phyloP scores from a whole-genome alignment of 1,140 invertebrate genomes.

The Microvelia longipes region DNA sequence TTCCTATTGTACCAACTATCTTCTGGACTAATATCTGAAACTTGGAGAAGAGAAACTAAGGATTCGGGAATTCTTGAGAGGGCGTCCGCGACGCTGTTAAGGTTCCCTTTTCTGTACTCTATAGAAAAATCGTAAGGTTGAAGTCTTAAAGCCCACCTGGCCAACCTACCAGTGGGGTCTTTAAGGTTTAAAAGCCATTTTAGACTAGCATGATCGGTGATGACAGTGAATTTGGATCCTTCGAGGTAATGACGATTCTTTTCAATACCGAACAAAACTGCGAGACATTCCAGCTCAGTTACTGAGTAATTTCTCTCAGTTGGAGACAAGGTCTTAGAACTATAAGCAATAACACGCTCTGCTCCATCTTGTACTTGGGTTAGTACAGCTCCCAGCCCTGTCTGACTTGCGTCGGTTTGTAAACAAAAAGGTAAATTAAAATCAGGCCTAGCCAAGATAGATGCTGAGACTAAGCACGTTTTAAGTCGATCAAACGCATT shows the following conservation, averaged over 20 bases:
- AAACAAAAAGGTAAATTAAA: constrained; percentile 20
- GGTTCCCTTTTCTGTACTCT: constrained; percentile 25
- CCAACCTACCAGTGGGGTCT: constrained; percentile 3
- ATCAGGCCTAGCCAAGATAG: constrained; percentile 4
- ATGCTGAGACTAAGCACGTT: constrained; percentile 19
- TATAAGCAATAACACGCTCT: constrained; percentile 26
- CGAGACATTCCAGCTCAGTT: constrained; percentile 31
- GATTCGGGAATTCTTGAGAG: constrained; percentile 13
- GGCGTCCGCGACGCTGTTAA: constrained; percentile 27
- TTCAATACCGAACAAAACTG: constrained; percentile 27
- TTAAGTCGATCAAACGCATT: constrained; percentile 15
- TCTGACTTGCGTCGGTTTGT: constrained; percentile 22
- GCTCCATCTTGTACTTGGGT: background rate
- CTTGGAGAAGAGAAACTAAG: background rate
- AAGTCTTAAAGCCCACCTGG: constrained; percentile 21
- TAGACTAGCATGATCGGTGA: constrained; percentile 30
- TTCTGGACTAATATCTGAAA: background rate
- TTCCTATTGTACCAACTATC: constrained; percentile 2
- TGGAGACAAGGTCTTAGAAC: constrained; percentile 21
- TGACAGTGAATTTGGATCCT: constrained; percentile 26
- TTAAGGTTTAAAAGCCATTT: constrained; percentile 27
- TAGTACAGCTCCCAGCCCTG: constrained; percentile 15
- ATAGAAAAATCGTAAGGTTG: constrained; percentile 28
- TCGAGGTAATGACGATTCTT: constrained; percentile 27
- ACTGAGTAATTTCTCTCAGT: constrained; percentile 27